Conservation (phyloP, 2,888 invertebrate genomes). For the Eristalis intricaria region DNA sequence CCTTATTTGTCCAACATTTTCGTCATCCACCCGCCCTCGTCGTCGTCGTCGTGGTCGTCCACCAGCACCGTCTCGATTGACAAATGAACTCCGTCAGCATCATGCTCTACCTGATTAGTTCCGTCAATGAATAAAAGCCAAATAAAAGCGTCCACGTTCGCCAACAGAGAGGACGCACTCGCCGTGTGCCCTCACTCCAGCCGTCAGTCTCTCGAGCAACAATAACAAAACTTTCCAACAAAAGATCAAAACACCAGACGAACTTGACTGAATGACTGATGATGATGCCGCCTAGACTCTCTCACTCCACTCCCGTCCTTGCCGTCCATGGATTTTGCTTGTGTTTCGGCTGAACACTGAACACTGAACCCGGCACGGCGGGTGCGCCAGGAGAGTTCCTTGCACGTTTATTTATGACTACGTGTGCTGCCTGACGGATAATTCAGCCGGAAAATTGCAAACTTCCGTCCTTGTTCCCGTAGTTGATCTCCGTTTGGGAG, state of each 20-base stretch:
- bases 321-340: not conserved
- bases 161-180: not conserved
- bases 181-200: constrained; percentile 4
- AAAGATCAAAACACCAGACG: constrained; percentile 69
- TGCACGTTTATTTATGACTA: constrained; percentile 63
- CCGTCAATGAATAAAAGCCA: constrained; percentile 50
- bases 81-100: constrained; percentile 44
- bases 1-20: constrained; percentile 18
- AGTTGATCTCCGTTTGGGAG: not conserved
- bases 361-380: too few relatives aligned
- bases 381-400: constrained; percentile 3
- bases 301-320: not conserved
- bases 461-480: constrained; percentile 45
- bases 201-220: too few relatives aligned
- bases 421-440: constrained; percentile 64
- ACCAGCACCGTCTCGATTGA: constrained; percentile 16
- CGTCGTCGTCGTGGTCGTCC: too few relatives aligned
- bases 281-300: constrained; percentile 34
- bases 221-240: constrained; percentile 36
- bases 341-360: not conserved
- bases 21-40: not conserved
- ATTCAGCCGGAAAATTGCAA: constrained; percentile 65
- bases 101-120: constrained; percentile 47
- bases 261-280: constrained; percentile 68
- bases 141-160: constrained; percentile 38